Evolutionary conservation across 2,797 vertebrate species (phyloP).

Genomic region (Malurus leucopterus): DNA sequence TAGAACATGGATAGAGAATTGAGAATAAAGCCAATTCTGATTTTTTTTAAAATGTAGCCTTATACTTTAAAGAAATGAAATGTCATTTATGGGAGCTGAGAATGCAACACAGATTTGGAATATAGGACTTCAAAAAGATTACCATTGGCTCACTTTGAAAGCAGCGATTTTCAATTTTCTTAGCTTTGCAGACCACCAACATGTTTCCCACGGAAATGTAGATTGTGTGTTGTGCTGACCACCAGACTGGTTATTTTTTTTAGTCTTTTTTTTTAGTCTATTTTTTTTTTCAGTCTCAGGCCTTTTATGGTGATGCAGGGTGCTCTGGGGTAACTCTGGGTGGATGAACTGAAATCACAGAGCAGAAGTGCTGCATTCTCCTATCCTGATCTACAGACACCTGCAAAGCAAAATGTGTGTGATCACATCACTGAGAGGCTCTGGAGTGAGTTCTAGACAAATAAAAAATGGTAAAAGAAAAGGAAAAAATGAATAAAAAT

Average conservation of each 20-base stretch:
- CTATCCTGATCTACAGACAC: background rate
- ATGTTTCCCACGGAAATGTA: conserved; percentile 32
- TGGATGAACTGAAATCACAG: background rate
- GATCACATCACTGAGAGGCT: background rate
- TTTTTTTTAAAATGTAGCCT: background rate
- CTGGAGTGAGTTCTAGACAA: background rate
- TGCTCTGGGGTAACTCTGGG: background rate
- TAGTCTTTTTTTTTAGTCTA: background rate
- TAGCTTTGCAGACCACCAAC: conserved; percentile 45
- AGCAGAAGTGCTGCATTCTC: background rate
- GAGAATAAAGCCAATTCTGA: conserved; percentile 20
- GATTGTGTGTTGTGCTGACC: background rate
- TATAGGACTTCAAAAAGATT: conserved; percentile 41
- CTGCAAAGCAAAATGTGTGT: background rate
- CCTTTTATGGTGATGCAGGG: background rate
- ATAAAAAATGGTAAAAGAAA: background rate
- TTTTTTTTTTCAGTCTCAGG: background rate
- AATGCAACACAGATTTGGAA: conserved; percentile 48
- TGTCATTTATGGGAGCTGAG: conserved; percentile 34
- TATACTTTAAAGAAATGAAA: conserved; percentile 11
- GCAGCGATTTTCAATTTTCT: conserved; percentile 14
- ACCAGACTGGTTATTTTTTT: background rate
- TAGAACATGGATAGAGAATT: background rate
- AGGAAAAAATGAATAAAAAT: background rate
- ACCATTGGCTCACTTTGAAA: conserved; percentile 26